Percentiles rank a stretch among this genome's conserved stretches.
phyloP scores from a whole-genome alignment of 1,140 invertebrate genomes.

The Cotesia typhae region DNA sequence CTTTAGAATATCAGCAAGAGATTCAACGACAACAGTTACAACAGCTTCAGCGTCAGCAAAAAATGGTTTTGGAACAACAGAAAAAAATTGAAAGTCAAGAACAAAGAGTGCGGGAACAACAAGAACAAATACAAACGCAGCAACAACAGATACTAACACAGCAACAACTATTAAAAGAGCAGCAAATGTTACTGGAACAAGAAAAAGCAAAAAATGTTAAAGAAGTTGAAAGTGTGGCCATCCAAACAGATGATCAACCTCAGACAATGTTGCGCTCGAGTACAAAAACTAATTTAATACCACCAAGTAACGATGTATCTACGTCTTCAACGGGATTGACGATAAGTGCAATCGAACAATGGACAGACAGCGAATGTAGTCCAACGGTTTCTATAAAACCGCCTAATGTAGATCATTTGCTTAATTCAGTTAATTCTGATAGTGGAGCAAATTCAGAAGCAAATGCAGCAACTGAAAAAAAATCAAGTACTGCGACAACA shows the following conservation, averaged over 20 bases:
- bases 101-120: no score
- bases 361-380: slow-evolving; percentile 55
- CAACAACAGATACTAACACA: no score
- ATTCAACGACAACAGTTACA: no score
- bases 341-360: slow-evolving; percentile 53
- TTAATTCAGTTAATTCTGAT: slow-evolving; percentile 48
- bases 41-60: no score
- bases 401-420: slow-evolving; percentile 46
- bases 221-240: slow-evolving; percentile 39
- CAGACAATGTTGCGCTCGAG: slow-evolving; percentile 22
- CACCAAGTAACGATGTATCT: slow-evolving; percentile 21
- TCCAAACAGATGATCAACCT: slow-evolving; percentile 50
- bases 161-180: no score
- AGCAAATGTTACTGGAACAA: slow-evolving; percentile 1
- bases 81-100: no score
- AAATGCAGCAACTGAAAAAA: slow-evolving; percentile 38
- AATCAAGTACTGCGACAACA: slow-evolving; percentile 18
- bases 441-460: slow-evolving; percentile 38
- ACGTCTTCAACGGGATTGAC: slow-evolving; percentile 44
- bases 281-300: not conserved
- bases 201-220: slow-evolving; percentile 33
- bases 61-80: no score
- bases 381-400: slow-evolving; percentile 48
- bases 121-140: no score
- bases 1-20: no score